phyloP scores from a whole-genome alignment of 2,888 invertebrate genomes.

The Thera obeliscata region DNA sequence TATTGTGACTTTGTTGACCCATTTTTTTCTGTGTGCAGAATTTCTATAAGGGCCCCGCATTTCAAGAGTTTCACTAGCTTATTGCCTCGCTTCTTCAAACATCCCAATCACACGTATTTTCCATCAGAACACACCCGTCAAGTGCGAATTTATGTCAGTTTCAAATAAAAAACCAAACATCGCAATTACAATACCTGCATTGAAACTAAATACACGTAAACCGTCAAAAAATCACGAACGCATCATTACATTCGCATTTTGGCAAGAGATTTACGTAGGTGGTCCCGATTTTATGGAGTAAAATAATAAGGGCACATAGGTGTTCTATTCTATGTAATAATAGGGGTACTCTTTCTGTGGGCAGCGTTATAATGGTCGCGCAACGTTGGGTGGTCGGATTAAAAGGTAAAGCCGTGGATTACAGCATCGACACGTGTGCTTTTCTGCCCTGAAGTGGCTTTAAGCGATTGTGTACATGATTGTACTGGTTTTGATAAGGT shows the following conservation, averaged over 20 bases:
- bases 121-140: slow-evolving; percentile 35
- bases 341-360: slow-evolving; percentile 74
- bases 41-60: no score
- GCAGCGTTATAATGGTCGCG: slow-evolving; percentile 68
- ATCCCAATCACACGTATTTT: slow-evolving; percentile 13
- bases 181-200: slow-evolving; percentile 45
- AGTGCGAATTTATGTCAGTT: slow-evolving; percentile 41
- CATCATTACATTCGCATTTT: slow-evolving; percentile 75
- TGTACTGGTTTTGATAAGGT: slow-evolving; percentile 57
- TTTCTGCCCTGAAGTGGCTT: slow-evolving; percentile 71
- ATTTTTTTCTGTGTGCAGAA: no score
- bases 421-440: slow-evolving; percentile 81
- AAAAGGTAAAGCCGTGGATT: slow-evolving; percentile 75
- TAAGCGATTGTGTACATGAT: slow-evolving; percentile 66
- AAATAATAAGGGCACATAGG: slow-evolving; percentile 78
- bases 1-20: no score
- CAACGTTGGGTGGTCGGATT: slow-evolving; percentile 80
- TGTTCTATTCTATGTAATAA: slow-evolving; percentile 75
- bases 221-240: slow-evolving; percentile 78
- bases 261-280: slow-evolving; percentile 71
- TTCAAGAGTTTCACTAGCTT: no score
- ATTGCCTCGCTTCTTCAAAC: no score
- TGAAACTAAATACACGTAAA: slow-evolving; percentile 59
- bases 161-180: slow-evolving; percentile 41
- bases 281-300: slow-evolving; percentile 76